phyloP scores from a whole-genome alignment of 2,113 vertebrate genomes.

The Tor tambroides region DNA sequence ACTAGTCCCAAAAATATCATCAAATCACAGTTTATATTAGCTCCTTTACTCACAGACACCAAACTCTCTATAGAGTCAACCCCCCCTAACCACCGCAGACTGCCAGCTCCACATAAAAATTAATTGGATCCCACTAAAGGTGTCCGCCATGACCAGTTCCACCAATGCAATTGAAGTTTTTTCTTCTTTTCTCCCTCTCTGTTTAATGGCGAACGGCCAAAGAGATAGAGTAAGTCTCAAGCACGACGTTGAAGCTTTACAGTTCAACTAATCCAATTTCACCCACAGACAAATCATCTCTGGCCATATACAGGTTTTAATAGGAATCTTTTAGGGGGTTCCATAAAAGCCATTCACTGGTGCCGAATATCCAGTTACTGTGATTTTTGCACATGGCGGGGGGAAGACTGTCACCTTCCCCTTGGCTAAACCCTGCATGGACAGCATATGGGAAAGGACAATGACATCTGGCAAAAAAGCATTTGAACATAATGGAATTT shows the following conservation, averaged over 20 bases:
- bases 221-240: slow-evolving; percentile 33
- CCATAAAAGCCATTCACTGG: slow-evolving; percentile 19
- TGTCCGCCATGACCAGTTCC: slow-evolving; percentile 33
- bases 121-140: slow-evolving; percentile 39
- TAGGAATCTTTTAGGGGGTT: slow-evolving; percentile 32
- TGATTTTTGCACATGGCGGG: slow-evolving; percentile 30
- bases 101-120: slow-evolving; percentile 26
- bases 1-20: background rate
- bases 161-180: slow-evolving; percentile 43
- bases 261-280: slow-evolving; percentile 56
- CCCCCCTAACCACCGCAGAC: background rate
- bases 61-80: background rate
- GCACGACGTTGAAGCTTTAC: slow-evolving; percentile 22
- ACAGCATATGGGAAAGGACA: slow-evolving; percentile 25
- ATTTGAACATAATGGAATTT: slow-evolving; percentile 18
- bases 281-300: slow-evolving; percentile 54
- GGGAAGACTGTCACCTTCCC: slow-evolving; percentile 21
- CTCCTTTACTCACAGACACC: slow-evolving; percentile 13
- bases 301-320: slow-evolving; percentile 26
- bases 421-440: slow-evolving; percentile 14
- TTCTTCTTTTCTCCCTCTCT: slow-evolving; percentile 7
- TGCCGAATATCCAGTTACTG: slow-evolving; percentile 16
- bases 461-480: slow-evolving; percentile 21
- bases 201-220: slow-evolving; percentile 19
- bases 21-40: background rate